Evolutionary conservation across 2,113 vertebrate genomes (phyloP).

Genomic region (Caranx ignobilis): DNA sequence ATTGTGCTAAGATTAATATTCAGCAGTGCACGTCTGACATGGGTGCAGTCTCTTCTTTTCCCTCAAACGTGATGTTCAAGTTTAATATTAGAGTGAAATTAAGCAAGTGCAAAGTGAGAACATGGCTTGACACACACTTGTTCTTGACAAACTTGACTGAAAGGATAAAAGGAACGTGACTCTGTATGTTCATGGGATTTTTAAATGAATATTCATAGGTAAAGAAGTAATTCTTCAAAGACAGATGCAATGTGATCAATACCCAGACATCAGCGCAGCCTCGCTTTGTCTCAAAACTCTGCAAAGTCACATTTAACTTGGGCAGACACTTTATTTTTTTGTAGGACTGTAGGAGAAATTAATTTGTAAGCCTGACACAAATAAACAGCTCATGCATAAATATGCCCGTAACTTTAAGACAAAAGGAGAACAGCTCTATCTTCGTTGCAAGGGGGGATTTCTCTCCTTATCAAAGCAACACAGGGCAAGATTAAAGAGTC

Average conservation of each 20-base stretch:
- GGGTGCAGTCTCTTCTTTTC: conserved; percentile 7
- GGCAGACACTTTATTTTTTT: conserved; percentile 60
- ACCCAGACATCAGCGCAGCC: conserved; percentile 40
- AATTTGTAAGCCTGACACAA: conserved; percentile 78
- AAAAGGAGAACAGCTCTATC: conserved; percentile 82
- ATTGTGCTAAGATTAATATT: neutral
- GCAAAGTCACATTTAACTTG: conserved; percentile 79
- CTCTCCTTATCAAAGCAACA: conserved; percentile 82
- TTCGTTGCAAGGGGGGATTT: conserved; percentile 75
- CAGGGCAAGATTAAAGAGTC: conserved; percentile 84
- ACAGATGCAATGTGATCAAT: conserved; percentile 32
- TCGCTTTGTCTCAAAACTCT: conserved; percentile 66
- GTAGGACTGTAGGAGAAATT: conserved; percentile 63
- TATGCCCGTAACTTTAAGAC: conserved; percentile 78
- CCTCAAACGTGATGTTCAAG: conserved; percentile 7
- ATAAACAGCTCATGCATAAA: conserved; percentile 81
- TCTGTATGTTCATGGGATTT: conserved; percentile 23
- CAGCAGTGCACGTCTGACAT: neutral
- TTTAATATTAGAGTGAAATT: conserved; percentile 42
- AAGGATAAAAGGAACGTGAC: conserved; percentile 46
- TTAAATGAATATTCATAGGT: conserved; percentile 14
- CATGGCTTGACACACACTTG: conserved; percentile 28
- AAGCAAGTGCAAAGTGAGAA: neutral
- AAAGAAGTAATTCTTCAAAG: conserved; percentile 23
- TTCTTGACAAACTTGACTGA: conserved; percentile 52